Percentiles rank a stretch among this genome's conserved stretches.
These are phyloP conservation scores for Miltochrista miniata DNA, from an alignment of 2,888 invertebrate genomes.

Conservation along the genomic window DNA sequence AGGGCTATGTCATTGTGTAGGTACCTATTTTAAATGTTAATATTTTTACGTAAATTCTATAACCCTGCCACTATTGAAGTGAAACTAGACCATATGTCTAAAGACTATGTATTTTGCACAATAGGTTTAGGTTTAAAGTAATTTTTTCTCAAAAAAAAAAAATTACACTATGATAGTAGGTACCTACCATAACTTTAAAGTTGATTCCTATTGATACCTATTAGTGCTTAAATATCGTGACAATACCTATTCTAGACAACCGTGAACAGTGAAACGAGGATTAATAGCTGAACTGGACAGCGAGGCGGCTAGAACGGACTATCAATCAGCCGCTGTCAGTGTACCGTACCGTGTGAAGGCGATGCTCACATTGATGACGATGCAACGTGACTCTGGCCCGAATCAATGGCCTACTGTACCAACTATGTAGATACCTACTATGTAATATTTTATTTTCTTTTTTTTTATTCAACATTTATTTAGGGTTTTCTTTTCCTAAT, in stretches of 20 bases:
- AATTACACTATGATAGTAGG: background rate
- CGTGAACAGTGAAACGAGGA: constrained; percentile 17
- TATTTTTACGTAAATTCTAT: too few species aligned
- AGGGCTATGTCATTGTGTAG: too few species aligned
- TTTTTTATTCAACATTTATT: too few species aligned
- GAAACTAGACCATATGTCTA: too few species aligned
- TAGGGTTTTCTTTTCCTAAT: too few species aligned
- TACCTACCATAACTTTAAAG: background rate
- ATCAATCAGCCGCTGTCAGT: constrained; percentile 34
- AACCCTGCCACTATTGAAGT: too few species aligned
- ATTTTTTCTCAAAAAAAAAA: too few species aligned
- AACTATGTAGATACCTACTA: too few species aligned
- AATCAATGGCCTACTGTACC: constrained; percentile 5
- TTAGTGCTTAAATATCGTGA: constrained; percentile 3
- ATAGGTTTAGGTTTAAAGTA: too few species aligned
- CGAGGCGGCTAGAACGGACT: constrained; percentile 6
- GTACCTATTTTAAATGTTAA: too few species aligned
- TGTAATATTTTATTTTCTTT: too few species aligned
- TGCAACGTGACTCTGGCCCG: constrained; percentile 37
- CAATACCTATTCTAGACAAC: constrained; percentile 20
- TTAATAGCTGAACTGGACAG: constrained; percentile 27
- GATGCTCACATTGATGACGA: constrained; percentile 32
- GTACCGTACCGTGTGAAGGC: constrained; percentile 27
- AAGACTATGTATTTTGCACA: too few species aligned
- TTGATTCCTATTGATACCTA: background rate